Conservation (phyloP, 2,113 vertebrate genomes). For the Oncorhynchus gorbuscha region DNA sequence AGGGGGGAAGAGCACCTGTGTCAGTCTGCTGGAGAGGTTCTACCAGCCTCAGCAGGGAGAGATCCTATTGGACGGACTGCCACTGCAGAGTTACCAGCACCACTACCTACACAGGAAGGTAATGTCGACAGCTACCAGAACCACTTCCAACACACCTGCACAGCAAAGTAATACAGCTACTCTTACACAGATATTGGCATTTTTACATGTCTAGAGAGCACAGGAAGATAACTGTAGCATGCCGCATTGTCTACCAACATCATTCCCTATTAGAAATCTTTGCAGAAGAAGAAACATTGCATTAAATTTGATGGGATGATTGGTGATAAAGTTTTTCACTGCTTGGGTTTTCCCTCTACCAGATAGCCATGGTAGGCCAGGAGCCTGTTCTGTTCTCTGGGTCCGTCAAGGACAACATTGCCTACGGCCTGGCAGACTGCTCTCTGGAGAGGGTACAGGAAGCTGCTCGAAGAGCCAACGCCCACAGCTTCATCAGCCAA, state of each 20-base stretch:
- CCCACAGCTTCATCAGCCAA: constrained; percentile 59
- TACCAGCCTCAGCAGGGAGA: constrained; percentile 78
- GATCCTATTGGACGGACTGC: constrained; percentile 79
- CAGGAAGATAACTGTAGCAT: too few species aligned
- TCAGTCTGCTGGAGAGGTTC: constrained; percentile 81
- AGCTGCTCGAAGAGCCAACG: constrained; percentile 54
- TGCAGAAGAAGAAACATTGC: too few species aligned
- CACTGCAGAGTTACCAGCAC: constrained; percentile 73
- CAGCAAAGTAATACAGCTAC: neutral
- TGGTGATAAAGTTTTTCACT: too few species aligned
- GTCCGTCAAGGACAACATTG: constrained; percentile 70
- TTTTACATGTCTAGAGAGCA: neutral
- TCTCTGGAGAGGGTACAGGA: constrained; percentile 44
- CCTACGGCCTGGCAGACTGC: constrained; percentile 67
- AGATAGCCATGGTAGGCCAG: constrained; percentile 68
- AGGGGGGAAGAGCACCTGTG: constrained; percentile 83
- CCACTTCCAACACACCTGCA: neutral
- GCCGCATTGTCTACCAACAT: too few species aligned
- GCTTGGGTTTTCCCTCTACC: neutral
- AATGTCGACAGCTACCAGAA: neutral
- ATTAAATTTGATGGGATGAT: too few species aligned
- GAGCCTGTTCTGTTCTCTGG: constrained; percentile 72
- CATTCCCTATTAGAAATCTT: too few species aligned
- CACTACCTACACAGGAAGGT: constrained; percentile 83
- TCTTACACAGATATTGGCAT: neutral